Evolutionary conservation across 30 jellyfish, hydroid and myxozoan genomes (phyloP), one percentile per base, ranked within the genome.

Genomic region (Mastigias papua): DNA sequence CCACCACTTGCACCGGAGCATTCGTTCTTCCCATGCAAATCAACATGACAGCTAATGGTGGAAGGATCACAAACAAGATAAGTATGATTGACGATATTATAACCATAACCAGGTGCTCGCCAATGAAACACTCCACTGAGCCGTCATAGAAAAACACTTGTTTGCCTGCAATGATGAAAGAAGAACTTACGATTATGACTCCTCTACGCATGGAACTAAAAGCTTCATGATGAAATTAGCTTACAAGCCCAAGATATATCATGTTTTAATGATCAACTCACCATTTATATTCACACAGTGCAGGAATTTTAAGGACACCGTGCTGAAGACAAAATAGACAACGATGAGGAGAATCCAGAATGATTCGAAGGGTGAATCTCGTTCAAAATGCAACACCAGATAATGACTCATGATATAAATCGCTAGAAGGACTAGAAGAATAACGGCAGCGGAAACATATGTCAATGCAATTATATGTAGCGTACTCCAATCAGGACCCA

Each of bases 281-380:
- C 97, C 92, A 32, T 37, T 77, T 31, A 89, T 33, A 19, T 90
- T 84, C 64, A 82, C 92, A 69, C 97, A 89, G 77, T 67, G 74
- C 48, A 80, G 80, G 90, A 81, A 71, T 7, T 69, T 34, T 17
- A 89, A 82, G 8, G 93, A 71, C 2, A 93, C 73, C 57, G 80
- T 93, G 63, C 85, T 72, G 77, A 89, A 61, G 88, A 89, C 73
- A 32, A 75, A 72, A 46, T 89, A 89, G 9, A 62, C 37, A 10
- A 80, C 89, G 34, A 89, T 90, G 21, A 89, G 86, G 71, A 89
- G 81, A 6, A 89, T 80, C 97, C 97, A 89, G 72, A 89, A 73
- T 4, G 92, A 82, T 42, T 89, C 90, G 61, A 89, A 89, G 10
- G 97, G 97, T 10, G 97, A 89, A 34, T 89, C 90, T 31, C 97